These are phyloP conservation scores for Nymphalis urticae DNA, from an alignment of 2,888 invertebrate species.

Conservation along the genomic window DNA sequence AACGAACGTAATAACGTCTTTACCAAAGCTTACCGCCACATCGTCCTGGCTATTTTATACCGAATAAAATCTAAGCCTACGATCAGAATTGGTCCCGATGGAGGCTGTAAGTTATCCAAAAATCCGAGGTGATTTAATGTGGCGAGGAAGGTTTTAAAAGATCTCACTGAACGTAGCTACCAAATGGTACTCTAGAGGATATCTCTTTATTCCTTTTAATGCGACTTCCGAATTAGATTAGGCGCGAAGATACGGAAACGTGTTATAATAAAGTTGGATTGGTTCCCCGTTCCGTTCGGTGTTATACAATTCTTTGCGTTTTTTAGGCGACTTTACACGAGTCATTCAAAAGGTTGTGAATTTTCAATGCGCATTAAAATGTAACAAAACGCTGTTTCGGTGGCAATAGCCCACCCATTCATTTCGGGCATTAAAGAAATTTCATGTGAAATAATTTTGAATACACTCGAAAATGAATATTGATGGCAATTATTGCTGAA, in stretches of 20 bases:
- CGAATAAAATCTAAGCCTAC: constrained; percentile 49
- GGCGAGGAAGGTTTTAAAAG: constrained; percentile 48
- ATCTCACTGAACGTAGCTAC: constrained; percentile 40
- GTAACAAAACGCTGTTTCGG: neutral
- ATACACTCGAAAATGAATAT: neutral
- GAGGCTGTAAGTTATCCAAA: constrained; percentile 60
- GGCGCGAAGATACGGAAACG: constrained; percentile 41
- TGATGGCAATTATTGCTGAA: neutral
- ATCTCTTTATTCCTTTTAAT: constrained; percentile 43
- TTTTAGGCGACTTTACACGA: constrained; percentile 1
- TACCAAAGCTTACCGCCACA: constrained; percentile 22
- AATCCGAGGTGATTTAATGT: constrained; percentile 64
- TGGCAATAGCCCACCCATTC: neutral
- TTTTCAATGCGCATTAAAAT: neutral
- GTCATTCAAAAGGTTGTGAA: constrained; percentile 1
- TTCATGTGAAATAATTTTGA: neutral
- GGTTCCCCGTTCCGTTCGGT: constrained; percentile 10
- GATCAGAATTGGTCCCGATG: constrained; percentile 57
- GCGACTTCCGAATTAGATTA: constrained; percentile 45
- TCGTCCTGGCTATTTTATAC: constrained; percentile 28
- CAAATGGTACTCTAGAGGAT: constrained; percentile 45
- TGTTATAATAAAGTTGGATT: constrained; percentile 41
- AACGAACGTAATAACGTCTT: constrained; percentile 24
- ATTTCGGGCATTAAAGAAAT: neutral
- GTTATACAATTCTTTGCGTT: constrained; percentile 23